Evolutionary conservation across 2,113 vertebrate species (phyloP).

Genomic region (Chitala chitala): DNA sequence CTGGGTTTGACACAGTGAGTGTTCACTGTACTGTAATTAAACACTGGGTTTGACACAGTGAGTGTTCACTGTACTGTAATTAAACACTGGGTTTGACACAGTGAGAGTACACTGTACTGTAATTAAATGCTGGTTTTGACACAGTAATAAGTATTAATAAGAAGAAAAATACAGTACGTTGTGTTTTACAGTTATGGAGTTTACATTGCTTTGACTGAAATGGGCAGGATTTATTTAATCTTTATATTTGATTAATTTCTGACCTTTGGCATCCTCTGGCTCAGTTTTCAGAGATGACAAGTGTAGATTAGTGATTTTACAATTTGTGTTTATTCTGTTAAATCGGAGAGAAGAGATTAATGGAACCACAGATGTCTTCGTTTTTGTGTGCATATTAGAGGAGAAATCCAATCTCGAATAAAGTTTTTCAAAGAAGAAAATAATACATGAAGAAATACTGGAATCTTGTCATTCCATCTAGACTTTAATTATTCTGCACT

Average conservation of each 20-base stretch:
- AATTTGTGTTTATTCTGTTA: slow-evolving; percentile 50
- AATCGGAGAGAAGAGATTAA: slow-evolving; percentile 45
- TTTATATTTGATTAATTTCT: not conserved
- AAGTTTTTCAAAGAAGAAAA: slow-evolving; percentile 39
- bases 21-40: too few relatives aligned
- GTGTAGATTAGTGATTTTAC: slow-evolving; percentile 48
- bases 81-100: too few relatives aligned
- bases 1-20: too few relatives aligned
- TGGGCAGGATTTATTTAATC: not conserved
- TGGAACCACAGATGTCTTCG: not conserved
- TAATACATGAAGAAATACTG: slow-evolving; percentile 1
- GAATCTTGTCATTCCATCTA: not conserved
- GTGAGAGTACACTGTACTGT: too few relatives aligned
- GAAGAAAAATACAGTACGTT: too few relatives aligned
- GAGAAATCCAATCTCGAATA: slow-evolving; percentile 17
- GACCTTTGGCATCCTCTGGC: not conserved
- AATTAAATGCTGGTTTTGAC: too few relatives aligned
- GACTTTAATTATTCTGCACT: not conserved
- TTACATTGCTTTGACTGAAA: not conserved
- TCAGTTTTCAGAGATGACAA: slow-evolving; percentile 34
- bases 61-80: too few relatives aligned
- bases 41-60: too few relatives aligned
- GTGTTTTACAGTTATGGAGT: too few relatives aligned
- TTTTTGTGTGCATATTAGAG: not conserved
- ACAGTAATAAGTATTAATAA: too few relatives aligned